phyloP scores from a whole-genome alignment of 2,113 vertebrate genomes.

The Daubentonia madagascariensis region DNA sequence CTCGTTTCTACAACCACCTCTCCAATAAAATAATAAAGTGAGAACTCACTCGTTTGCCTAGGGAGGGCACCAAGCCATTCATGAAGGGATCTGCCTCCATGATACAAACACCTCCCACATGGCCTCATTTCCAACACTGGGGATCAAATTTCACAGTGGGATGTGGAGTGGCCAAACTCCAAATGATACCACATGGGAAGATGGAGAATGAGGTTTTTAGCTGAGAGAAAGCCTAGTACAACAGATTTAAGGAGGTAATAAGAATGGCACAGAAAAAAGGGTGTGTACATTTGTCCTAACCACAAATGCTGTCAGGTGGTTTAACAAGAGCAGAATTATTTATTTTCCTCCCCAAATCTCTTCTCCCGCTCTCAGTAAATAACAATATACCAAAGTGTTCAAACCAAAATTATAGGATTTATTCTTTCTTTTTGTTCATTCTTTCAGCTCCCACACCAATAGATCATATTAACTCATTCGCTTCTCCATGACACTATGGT shows the following conservation, averaged over 20 bases:
- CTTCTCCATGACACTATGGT: background rate
- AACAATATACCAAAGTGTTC: background rate
- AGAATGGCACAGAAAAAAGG: background rate
- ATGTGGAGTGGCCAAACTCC: no score
- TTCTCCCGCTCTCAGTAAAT: background rate
- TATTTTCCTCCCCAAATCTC: background rate
- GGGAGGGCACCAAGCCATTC: no score
- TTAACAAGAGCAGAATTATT: background rate
- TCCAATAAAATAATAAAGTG: no score
- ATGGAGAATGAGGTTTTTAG: background rate
- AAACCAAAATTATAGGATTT: background rate
- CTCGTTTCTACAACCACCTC: no score
- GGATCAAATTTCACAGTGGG: no score
- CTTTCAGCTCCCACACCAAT: background rate
- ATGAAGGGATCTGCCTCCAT: no score
- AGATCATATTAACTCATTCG: background rate
- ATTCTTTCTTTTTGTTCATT: background rate
- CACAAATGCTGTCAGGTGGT: background rate
- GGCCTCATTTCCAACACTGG: no score
- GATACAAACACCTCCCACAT: no score
- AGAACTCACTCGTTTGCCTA: no score
- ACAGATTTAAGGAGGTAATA: background rate
- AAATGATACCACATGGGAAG: background rate
- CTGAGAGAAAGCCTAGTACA: background rate
- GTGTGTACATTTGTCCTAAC: background rate